Evolutionary conservation across 1,140 invertebrate species (phyloP), one percentile per base, ranked within the genome.

Genomic region (Drosophila hydei): DNA sequence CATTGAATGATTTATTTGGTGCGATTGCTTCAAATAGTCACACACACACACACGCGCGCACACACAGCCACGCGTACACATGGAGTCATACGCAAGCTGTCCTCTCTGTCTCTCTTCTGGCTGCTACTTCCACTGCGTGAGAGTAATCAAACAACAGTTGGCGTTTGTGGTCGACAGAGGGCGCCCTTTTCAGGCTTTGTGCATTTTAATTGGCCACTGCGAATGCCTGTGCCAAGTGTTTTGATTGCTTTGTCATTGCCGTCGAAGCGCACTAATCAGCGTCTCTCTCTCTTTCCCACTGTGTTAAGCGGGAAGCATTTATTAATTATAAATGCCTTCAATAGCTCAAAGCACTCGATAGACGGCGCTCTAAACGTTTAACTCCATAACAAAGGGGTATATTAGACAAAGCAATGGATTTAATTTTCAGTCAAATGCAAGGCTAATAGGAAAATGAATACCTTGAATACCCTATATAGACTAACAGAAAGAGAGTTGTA

Each of bases 1-100:
- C 78, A 87, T 77, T 87, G 83, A 87, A 87, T 87, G 74, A 87
- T 87, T 87, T 87, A 87, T 87, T 87, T 87, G 74, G 81, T 88
- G 81, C 88, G 81, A 87, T 87, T 87, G 81, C 83, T 71, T 75
- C 63, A 75, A 42, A 23, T 61, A 75, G 60, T 61, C 70, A 68
- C 61, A 48, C 42, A 47, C 52, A 60, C 58, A 75, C 58, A 30
- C 52, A 54, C 18, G 60, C 48, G 45, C 38, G 47, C 23, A 38
- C 21, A 36, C 25, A 43, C 21, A 45, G 11, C 4, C 21, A 23
- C 33, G 0, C 33, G 0, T 6, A 12, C 14, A 8, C 38, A 40
- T 40, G 14, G 6, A 16, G 14, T 23, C 40, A 16, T n/a, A 9
- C 19, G 42, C 18, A 11, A 42, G 8, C 30, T 27, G 11, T 19